These are phyloP conservation scores for Daboia siamensis DNA, from an alignment of 2,113 vertebrate genomes.

Conservation along the genomic window DNA sequence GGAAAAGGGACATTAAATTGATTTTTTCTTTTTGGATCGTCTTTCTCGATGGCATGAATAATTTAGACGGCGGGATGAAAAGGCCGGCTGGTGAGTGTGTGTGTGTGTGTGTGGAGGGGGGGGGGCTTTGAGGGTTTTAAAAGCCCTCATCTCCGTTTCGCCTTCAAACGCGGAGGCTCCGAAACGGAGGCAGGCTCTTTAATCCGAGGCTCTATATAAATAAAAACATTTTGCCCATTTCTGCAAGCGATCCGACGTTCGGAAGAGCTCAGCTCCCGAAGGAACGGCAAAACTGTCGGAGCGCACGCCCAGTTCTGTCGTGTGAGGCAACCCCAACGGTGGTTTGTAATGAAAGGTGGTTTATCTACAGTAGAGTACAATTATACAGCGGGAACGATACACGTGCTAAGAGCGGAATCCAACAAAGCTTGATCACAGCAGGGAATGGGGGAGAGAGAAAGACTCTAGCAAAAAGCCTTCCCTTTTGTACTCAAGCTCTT, in stretches of 20 bases:
- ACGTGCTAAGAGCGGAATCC: too few relatives aligned
- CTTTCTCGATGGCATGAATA: slow-evolving; percentile 12
- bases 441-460: too few relatives aligned
- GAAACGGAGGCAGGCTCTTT: neutral
- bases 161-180: neutral
- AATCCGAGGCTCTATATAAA: neutral
- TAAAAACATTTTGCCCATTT: neutral
- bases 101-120: too few relatives aligned
- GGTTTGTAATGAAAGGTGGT: too few relatives aligned
- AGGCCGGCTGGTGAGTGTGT: neutral
- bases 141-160: neutral
- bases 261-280: neutral
- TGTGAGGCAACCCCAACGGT: too few relatives aligned
- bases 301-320: too few relatives aligned
- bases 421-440: too few relatives aligned
- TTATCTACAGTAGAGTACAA: too few relatives aligned
- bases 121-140: neutral
- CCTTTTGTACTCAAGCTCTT: too few relatives aligned
- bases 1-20: slow-evolving; percentile 26
- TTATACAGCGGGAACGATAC: too few relatives aligned
- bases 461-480: too few relatives aligned
- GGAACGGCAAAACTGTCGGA: neutral
- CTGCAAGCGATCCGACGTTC: neutral
- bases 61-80: slow-evolving; percentile 1
- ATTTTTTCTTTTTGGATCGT: neutral